phyloP scores from a whole-genome alignment of 1,140 invertebrate species.

The Brachionus asplanchnoidis region DNA sequence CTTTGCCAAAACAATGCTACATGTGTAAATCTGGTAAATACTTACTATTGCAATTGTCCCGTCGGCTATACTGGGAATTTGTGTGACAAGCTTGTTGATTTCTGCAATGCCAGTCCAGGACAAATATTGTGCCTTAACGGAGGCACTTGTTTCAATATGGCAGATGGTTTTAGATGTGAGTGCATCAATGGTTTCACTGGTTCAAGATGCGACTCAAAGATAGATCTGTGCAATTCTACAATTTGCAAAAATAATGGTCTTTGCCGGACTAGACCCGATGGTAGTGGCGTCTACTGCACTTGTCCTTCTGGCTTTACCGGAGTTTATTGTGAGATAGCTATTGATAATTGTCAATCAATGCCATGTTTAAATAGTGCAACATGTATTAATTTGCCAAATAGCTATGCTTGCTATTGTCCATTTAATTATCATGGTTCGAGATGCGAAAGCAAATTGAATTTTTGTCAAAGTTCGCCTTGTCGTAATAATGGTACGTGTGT shows the following conservation, averaged over 20 bases:
- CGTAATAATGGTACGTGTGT: constrained; percentile 65
- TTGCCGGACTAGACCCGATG: neutral
- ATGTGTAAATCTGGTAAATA: neutral
- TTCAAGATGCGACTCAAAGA: constrained; percentile 18
- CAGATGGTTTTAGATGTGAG: neutral
- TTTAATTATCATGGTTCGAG: neutral
- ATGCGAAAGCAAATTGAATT: constrained; percentile 26
- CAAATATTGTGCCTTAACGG: constrained; percentile 50
- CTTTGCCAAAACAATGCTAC: constrained; percentile 49
- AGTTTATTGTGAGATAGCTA: neutral
- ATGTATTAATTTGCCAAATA: neutral
- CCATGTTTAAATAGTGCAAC: constrained; percentile 25
- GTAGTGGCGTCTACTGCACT: neutral
- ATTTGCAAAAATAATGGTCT: constrained; percentile 39
- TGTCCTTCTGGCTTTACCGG: constrained; percentile 38
- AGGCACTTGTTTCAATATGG: constrained; percentile 45
- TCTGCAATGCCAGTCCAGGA: constrained; percentile 62
- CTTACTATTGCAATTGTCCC: constrained; percentile 63
- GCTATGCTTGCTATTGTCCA: constrained; percentile 35
- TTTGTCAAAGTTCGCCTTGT: constrained; percentile 50
- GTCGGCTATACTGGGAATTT: constrained; percentile 87
- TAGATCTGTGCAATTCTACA: constrained; percentile 13
- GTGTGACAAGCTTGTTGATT: constrained; percentile 84
- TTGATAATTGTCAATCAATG: constrained; percentile 26
- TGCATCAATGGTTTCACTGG: constrained; percentile 42